Conservation (phyloP, 2,113 vertebrate genomes). For the Ploceus nigricollis region DNA sequence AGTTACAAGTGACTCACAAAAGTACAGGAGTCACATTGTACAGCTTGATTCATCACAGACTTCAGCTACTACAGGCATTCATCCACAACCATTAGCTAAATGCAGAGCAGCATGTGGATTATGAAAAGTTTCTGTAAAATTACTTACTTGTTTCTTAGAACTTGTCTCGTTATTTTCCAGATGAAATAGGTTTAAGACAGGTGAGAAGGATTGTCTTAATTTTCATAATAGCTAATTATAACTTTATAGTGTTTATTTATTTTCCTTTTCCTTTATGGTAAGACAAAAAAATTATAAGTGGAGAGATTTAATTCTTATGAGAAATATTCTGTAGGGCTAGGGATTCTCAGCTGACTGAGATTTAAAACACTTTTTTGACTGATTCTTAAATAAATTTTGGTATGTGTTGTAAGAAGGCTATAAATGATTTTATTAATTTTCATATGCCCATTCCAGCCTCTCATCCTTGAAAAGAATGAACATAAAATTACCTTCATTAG, state of each 20-base stretch:
- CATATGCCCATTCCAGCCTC: background rate
- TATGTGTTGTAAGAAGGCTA: background rate
- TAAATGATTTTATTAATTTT: background rate
- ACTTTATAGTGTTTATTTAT: background rate
- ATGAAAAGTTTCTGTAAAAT: background rate
- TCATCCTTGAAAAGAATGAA: constrained; percentile 3
- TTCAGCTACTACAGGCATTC: background rate
- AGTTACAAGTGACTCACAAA: background rate
- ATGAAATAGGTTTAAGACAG: background rate
- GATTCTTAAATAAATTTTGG: background rate
- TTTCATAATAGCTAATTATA: background rate
- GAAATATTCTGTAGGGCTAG: background rate
- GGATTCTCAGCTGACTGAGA: background rate
- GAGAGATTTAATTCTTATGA: background rate
- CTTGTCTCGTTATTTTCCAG: background rate
- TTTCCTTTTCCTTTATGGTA: background rate
- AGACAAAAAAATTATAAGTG: background rate
- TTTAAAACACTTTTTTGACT: background rate
- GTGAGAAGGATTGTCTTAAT: background rate
- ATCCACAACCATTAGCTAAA: background rate
- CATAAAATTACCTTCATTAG: background rate
- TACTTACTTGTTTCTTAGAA: background rate
- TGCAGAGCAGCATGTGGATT: background rate
- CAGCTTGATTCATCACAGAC: background rate
- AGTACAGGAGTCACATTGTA: background rate